Conservation (phyloP, 2,113 vertebrate species). For the Emydocephalus ijimae region DNA sequence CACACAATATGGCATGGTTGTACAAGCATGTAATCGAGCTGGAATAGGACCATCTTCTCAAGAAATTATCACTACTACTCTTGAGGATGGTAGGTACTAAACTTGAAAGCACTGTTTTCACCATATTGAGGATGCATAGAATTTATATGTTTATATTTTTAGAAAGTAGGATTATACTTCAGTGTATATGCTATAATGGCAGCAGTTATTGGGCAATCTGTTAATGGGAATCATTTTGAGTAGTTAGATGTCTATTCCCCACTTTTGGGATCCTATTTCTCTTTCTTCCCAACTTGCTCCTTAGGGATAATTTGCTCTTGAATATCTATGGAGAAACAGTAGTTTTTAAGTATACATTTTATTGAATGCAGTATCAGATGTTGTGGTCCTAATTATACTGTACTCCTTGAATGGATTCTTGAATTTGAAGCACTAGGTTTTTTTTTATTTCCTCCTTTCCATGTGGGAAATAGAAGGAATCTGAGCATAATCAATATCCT, state of each 20-base stretch:
- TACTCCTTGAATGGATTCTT: neutral
- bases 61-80: conserved; percentile 94
- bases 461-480: neutral
- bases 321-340: neutral
- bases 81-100: conserved; percentile 87
- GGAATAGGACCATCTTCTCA: conserved; percentile 96
- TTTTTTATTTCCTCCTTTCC: neutral
- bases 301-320: neutral
- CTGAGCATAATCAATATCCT: neutral
- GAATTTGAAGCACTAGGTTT: neutral
- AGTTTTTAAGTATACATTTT: neutral
- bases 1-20: conserved; percentile 97
- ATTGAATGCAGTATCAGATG: neutral
- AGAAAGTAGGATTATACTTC: neutral
- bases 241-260: neutral
- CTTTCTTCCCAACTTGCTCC: neutral
- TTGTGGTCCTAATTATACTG: neutral
- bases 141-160: neutral
- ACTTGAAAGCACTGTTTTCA: neutral
- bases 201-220: neutral
- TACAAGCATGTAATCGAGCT: conserved; percentile 95
- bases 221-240: neutral
- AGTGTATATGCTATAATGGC: neutral
- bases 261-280: neutral
- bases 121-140: neutral